Evolutionary conservation across 2,888 invertebrate species (phyloP), one percentile per base, ranked within the genome.

Genomic region (Cinara cedri): DNA sequence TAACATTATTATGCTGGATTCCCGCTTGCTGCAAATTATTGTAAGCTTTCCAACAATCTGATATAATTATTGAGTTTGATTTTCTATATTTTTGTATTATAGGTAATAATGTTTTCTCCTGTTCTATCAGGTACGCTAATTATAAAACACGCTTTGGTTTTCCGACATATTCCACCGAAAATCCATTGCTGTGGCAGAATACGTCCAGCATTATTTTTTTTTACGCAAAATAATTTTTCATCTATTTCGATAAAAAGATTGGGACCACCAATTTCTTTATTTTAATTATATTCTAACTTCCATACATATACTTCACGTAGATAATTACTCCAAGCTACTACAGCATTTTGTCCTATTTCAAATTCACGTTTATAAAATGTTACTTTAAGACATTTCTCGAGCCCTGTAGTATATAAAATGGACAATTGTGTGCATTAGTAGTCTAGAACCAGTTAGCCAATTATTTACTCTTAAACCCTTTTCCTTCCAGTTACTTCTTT

Each of bases 121-220:
- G 49, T 16, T 6, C 60, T 44, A 44, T 57, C 42, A 13, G 49
- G 16, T 34, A 72, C 72, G 13, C 44, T 4, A 1, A 46, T 9
- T 16, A 46, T 16, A n/a, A 74, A 60, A 34, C 24, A 24, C 1
- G 13, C 49, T 21, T 46, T 62, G 4, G 74, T 44, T 26, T n/a
- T 24, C 16, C 49, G 57, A 16, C 34, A 24, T 19, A 62, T 74
- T 42, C 60, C 46, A 4, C 74, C 46, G n/a, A 74, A 74, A 21
- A 74, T 9, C 74, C 74, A 74, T 16, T 60, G 74, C 6, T 63
- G 62, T 2, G 46, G 26, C 8, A 62, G 24, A 10, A 44, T 46
- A 24, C 63, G 42, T 1, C 74, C 74, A 24, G 24, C 24, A 74
- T 74, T 74, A 21, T 74, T 42, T 74, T 74, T 74, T 46, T 49